Base-by-base conservation (phyloP, 2,888 invertebrate genomes). In the Habroteleia sp. region DNA sequence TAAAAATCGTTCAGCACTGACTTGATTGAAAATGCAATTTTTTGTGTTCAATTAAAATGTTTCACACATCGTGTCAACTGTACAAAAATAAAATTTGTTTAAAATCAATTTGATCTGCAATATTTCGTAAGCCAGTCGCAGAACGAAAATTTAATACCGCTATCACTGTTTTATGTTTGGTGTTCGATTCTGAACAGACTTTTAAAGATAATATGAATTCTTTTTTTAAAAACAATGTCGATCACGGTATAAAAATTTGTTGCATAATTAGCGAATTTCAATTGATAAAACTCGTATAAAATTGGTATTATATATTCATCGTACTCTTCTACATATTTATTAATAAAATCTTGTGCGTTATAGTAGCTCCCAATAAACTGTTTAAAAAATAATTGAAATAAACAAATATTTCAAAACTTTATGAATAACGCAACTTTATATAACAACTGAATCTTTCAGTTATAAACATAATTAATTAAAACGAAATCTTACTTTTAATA, bases 1-100 rank as follows among this genome's bases (percentile, higher is more conserved):
- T 68, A 72, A 73, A 76, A 76, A 17, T 29, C 16, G 31, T 54
- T 35, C 27, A 41, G 37, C 20, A 37, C 1, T 16, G 37, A 10
- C 16, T 37, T 23, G 0, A 16, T 20, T 1, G 8, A 48, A 48
- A 20, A 20, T 20, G 11, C 17, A 33, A 33, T 33, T 3, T 20
- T 20, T 20, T 20, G 20, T 33, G 2, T 46, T 11, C 13, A 11
- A 17, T 29, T 33, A 23, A 27, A 37, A 25, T 14, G 23, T 33
- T 33, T 7, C 10, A 7, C 27, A 7, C 6, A 6, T n/a, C 3
- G 6, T 10, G 11, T 11, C 10, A 29, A n/a, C 35, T n/a, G 41
- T 62, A 41, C 39, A 62, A 62, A 50, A 62, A 46, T 60, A 60
- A 60, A 60, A 35, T 46, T 60, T 46, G 14, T 5, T 60, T 13